Evolutionary conservation across 2,888 invertebrate genomes (phyloP), one percentile per base, ranked within the genome.

Genomic region (Euclidia mi): DNA sequence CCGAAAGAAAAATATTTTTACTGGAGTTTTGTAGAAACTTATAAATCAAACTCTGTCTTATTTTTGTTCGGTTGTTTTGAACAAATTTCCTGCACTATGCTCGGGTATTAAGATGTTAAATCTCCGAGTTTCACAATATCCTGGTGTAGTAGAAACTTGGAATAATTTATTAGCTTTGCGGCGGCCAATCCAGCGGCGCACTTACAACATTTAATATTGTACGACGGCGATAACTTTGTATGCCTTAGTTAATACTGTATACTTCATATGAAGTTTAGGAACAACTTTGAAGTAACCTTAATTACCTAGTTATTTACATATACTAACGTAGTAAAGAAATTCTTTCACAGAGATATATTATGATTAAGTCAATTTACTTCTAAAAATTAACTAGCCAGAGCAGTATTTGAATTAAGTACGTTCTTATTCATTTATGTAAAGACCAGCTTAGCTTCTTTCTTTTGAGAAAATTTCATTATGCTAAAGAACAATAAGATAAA

Each of bases 101-200:
- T 38, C 28, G 35, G 38, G 43, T 40, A 42, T 50, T 46, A 34
- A 43, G 37, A 43, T 46, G 52, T 55, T 68, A 65, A 68, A 62
- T 62, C 56, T 56, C n/a, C 34, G 61, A 69, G 70, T 68, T 69
- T 69, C 49, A 43, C 49, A 69, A 69, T 69, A 69, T 58, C 56
- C 42, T 57, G 28, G 20, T 52, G 47, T 50, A 29, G 51, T 51
- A 20, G 35, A 43, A 60, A 56, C 48, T 68, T 47, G 10, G 14
- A 35, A 53, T 65, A 56, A 69, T 69, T 65, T 69, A 69, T 58
- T 48, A 52, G 52, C 52, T 32, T 32, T 14, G 52, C 12, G 55
- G 56, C 18, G 20, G 57, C 31, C 48, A 48, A 52, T 41, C n/a
- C 51, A 7, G 37, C 37, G 35, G 7, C 51, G 38, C 32, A 35